phyloP scores from a whole-genome alignment of 37 sponge, comb jelly and placozoan genomes.

The Mnemiopsis leidyi region DNA sequence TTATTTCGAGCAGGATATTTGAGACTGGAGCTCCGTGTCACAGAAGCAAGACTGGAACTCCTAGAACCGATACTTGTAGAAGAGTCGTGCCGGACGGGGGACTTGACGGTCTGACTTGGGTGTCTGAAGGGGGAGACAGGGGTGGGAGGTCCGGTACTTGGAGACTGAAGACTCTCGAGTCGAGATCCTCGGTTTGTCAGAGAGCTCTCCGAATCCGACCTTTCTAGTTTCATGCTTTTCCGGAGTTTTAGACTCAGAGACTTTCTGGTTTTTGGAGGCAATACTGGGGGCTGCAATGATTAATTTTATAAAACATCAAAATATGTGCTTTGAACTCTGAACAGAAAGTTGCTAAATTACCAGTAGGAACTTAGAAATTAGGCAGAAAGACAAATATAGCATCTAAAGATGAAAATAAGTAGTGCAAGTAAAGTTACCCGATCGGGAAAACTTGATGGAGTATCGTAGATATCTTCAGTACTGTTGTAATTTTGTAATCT shows the following conservation, averaged over 20 bases:
- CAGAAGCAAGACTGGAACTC: neutral
- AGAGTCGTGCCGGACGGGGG: neutral
- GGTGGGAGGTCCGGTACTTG: neutral
- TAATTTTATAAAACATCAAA: neutral
- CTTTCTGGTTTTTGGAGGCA: conserved; percentile 16
- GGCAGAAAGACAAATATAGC: too few relatives aligned
- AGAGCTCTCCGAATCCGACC: neutral
- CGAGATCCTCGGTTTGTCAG: neutral
- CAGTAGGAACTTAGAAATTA: too few relatives aligned
- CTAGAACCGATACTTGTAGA: neutral
- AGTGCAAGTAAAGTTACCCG: neutral
- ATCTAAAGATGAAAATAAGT: too few relatives aligned
- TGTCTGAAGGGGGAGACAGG: neutral
- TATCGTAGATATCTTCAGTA: neutral
- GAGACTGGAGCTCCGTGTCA: neutral
- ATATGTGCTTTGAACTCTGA: too few relatives aligned
- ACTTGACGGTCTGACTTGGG: neutral
- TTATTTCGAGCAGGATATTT: neutral
- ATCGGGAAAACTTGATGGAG: neutral
- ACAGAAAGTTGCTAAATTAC: too few relatives aligned
- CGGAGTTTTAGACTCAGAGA: conserved; percentile 11
- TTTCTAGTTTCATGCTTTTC: neutral
- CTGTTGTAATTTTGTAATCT: too few relatives aligned
- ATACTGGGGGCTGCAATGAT: neutral
- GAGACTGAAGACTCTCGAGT: neutral